Conservation (phyloP, 92 coral and sea anemone genomes). For the Porites lobata region DNA sequence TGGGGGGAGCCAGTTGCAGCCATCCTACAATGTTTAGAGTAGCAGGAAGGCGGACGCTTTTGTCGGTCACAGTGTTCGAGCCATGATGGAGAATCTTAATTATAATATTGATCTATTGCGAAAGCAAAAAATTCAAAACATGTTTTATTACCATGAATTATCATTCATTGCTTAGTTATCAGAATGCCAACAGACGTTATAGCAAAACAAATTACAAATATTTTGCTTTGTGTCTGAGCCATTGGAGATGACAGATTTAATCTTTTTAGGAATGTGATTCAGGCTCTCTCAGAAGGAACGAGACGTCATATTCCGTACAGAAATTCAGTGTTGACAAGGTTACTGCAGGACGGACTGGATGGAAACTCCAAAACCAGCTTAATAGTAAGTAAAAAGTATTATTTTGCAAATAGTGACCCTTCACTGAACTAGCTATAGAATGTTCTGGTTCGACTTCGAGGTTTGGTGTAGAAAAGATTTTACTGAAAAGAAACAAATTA, state of each 20-base stretch:
- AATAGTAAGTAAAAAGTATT: constrained; percentile 64
- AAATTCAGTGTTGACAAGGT: constrained; percentile 82
- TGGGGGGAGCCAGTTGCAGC: no score
- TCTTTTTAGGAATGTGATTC: constrained; percentile 82
- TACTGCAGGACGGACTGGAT: constrained; percentile 84
- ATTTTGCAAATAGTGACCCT: background rate
- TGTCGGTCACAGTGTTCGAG: no score
- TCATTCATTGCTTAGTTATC: background rate
- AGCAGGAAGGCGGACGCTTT: no score
- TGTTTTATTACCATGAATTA: no score
- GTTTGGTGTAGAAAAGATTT: no score
- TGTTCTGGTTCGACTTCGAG: no score
- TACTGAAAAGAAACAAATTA: no score
- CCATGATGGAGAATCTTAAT: no score
- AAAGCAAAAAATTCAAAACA: no score
- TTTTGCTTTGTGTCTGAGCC: background rate
- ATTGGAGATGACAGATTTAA: background rate
- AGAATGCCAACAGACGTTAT: background rate
- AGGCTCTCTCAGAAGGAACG: constrained; percentile 88
- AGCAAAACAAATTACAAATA: background rate
- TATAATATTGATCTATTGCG: no score
- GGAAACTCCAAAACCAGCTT: constrained; percentile 91
- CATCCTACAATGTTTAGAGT: no score
- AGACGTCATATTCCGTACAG: constrained; percentile 87
- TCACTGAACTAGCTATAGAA: no score